Evolutionary conservation across 2,888 invertebrate genomes (phyloP).

Genomic region (Onthophagus sagittarius): DNA sequence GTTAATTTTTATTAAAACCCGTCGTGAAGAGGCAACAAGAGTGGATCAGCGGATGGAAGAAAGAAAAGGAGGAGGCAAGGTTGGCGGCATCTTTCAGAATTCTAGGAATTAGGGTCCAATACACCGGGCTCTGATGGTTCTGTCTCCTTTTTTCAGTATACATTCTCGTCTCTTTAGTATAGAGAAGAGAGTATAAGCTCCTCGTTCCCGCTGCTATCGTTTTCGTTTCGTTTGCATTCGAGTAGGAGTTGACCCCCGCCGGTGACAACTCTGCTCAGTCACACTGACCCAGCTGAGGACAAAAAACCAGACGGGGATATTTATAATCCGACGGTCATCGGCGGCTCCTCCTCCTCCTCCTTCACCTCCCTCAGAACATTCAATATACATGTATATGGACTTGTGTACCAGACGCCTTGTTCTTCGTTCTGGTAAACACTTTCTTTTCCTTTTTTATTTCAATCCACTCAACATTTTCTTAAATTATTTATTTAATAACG

Average conservation of each 20-base stretch:
- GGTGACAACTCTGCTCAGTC: background rate
- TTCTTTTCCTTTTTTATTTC: background rate
- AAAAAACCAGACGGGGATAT: background rate
- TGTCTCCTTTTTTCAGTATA: background rate
- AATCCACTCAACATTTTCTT: too few species aligned
- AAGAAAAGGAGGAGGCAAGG: background rate
- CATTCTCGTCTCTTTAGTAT: background rate
- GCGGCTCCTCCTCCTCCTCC: background rate
- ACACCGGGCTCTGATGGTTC: background rate
- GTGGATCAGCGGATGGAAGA: too few species aligned
- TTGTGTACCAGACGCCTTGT: background rate
- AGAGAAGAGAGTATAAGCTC: too few species aligned
- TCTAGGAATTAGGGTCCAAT: slow-evolving; percentile 14
- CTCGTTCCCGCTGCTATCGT: background rate
- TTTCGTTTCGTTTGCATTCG: background rate
- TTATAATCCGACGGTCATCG: background rate
- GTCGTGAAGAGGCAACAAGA: too few species aligned
- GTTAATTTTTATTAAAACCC: background rate
- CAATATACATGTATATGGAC: background rate
- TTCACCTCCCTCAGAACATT: background rate
- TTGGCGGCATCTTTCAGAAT: slow-evolving; percentile 2
- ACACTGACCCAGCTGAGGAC: background rate
- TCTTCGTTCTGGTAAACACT: background rate
- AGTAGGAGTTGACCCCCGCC: background rate
- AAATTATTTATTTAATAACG: too few species aligned